Evolutionary conservation across 2,797 vertebrate species (phyloP).

Genomic region (Steatocranus sp.): DNA sequence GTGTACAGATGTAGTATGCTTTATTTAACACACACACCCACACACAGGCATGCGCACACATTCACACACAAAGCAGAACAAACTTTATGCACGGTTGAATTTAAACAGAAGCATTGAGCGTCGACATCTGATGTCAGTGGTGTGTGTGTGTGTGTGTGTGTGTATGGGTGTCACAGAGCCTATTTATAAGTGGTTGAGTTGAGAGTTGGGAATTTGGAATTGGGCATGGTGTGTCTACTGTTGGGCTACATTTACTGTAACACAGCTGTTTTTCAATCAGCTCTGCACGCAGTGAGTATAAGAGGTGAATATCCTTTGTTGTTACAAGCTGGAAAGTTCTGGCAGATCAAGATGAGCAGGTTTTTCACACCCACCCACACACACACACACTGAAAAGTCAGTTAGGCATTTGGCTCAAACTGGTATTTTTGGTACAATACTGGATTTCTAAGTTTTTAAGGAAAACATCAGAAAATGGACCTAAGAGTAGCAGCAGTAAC

Average conservation of each 20-base stretch:
- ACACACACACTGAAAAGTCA: not conserved
- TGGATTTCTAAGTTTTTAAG: not conserved
- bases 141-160: not conserved
- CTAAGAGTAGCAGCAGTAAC: not conserved
- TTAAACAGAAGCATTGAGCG: not conserved
- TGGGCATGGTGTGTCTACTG: slow-evolving; percentile 36
- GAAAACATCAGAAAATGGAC: not conserved
- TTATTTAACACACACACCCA: not conserved
- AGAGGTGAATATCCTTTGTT: slow-evolving; percentile 30
- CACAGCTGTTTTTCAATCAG: slow-evolving; percentile 60
- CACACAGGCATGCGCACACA: accelerated
- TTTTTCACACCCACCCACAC: slow-evolving; percentile 5
- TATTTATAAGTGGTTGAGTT: slow-evolving; percentile 37
- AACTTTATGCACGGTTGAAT: not conserved
- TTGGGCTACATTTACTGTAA: slow-evolving; percentile 42
- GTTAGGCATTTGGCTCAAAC: not conserved
- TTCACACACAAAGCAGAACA: not conserved
- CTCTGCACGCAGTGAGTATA: slow-evolving; percentile 13
- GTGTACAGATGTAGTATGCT: not conserved
- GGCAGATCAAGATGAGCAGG: slow-evolving; percentile 21
- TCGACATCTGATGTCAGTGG: not conserved
- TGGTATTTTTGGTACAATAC: not conserved
- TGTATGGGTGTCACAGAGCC: slow-evolving; percentile 1
- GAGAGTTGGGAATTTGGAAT: slow-evolving; percentile 59
- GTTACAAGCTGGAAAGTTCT: slow-evolving; percentile 6